Evolutionary conservation across 1,140 invertebrate genomes (phyloP), one percentile per base, ranked within the genome.

Genomic region (Rhagoletis pomonella): DNA sequence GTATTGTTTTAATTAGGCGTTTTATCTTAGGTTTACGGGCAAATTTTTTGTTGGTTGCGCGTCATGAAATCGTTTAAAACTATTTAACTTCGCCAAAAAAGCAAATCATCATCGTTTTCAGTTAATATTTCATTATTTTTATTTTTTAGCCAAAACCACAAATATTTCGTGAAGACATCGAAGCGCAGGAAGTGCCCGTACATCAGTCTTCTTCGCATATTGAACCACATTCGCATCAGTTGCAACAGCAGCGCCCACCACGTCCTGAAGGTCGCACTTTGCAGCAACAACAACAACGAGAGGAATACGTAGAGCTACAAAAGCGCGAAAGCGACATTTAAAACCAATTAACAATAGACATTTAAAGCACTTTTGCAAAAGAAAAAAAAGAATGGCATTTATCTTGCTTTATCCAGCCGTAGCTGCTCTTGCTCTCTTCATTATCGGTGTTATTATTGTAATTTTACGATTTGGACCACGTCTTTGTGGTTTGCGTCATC

Each of bases 321-420:
- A 97, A 97, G 91, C 94, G 96, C 87, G 96, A 97, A 92, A 97
- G 96, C 93, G 96, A 97, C 89, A 96, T 97, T 88, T 97, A 95
- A 95, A 89, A 87, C 50, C n/a, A 85, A 90, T 29, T 29, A 47
- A 86, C 42, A n/a, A 55, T 69, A 88, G 29, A 29, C 29, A 29
- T 29, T 29, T 29, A 29, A 29, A 29, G 29, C 29, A 29, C 29
- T 29, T 29, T 29, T 29, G 29, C 29, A 29, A 29, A 29, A 29
- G 29, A 29, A 29, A 29, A n/a, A 29, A 47, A 87, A 91, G 88
- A 55, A 96, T 96, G 96, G 94, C 95, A 77, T 94, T 97, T 89
- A 94, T 97, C 77, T 93, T 96, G 65, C 95, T 96, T 85, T 97
- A 96, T 94, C 97, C 97, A 2, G 95, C 96, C 2, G 94, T 96